These are phyloP conservation scores for Hydropsyche tenuis DNA, from an alignment of 1,140 invertebrate genomes.

Conservation along the genomic window DNA sequence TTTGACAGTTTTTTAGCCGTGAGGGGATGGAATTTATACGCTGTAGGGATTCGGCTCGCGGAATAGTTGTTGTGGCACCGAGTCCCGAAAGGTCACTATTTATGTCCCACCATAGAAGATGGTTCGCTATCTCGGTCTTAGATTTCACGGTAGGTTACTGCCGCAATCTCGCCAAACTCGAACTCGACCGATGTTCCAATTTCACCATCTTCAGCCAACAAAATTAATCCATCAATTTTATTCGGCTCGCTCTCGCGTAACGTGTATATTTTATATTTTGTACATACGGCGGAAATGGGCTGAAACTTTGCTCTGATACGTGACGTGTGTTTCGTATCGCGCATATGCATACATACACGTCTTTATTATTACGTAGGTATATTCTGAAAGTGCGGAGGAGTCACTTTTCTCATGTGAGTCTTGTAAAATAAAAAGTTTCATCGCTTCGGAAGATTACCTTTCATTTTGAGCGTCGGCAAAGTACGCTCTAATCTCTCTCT, in stretches of 20 bases:
- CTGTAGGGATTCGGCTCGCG: slow-evolving; percentile 9
- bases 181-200: background rate
- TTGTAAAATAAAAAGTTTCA: slow-evolving; percentile 20
- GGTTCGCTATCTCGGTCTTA: slow-evolving; percentile 20
- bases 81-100: slow-evolving; percentile 47
- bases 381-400: too few species aligned
- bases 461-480: slow-evolving; percentile 1
- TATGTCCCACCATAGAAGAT: slow-evolving; percentile 30
- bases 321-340: too few species aligned
- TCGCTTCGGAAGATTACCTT: slow-evolving; percentile 4
- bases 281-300: too few species aligned
- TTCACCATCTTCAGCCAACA: background rate
- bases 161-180: slow-evolving; percentile 4
- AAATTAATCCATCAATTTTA: background rate
- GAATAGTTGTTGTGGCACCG: slow-evolving; percentile 19
- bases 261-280: too few species aligned
- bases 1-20: slow-evolving; percentile 45
- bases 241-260: too few species aligned
- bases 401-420: background rate
- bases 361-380: too few species aligned
- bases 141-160: slow-evolving; percentile 38
- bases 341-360: too few species aligned
- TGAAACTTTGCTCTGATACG: too few species aligned
- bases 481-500: slow-evolving; percentile 17
- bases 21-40: slow-evolving; percentile 34